Conservation (phyloP, 1,140 invertebrate genomes). For the Panulirus ornatus region DNA sequence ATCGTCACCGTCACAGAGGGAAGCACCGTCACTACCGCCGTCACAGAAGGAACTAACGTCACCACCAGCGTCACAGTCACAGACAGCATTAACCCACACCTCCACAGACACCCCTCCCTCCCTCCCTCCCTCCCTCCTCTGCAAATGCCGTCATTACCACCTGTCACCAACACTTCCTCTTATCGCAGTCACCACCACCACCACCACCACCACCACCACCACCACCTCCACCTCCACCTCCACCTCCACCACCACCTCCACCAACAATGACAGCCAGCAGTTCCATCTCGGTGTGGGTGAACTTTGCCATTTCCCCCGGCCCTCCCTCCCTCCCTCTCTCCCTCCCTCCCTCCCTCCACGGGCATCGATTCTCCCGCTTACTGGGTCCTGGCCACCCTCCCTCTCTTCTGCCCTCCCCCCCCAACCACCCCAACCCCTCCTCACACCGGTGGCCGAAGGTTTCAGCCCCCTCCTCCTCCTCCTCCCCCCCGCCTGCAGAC, state of each 20-base stretch:
- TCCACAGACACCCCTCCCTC: neutral
- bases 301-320: slow-evolving; percentile 40
- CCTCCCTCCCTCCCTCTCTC: no score
- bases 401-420: neutral
- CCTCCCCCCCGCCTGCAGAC: neutral
- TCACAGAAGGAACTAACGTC: neutral
- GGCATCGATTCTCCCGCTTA: slow-evolving; percentile 46
- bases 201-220: neutral
- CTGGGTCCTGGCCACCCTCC: slow-evolving; percentile 13
- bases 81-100: neutral
- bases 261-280: neutral
- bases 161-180: neutral
- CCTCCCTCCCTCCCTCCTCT: neutral
- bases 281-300: slow-evolving; percentile 31
- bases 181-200: neutral
- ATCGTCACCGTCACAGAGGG: no score
- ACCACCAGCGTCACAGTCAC: neutral
- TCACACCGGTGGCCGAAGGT: no score
- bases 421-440: neutral
- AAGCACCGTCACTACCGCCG: neutral
- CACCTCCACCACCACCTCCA: neutral
- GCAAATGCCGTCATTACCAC: neutral
- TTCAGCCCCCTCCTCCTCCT: neutral
- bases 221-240: neutral
- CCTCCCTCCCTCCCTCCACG: slow-evolving; percentile 43